Evolutionary conservation across 2,888 invertebrate species (phyloP).

Genomic region (Punctoribates punctum): DNA sequence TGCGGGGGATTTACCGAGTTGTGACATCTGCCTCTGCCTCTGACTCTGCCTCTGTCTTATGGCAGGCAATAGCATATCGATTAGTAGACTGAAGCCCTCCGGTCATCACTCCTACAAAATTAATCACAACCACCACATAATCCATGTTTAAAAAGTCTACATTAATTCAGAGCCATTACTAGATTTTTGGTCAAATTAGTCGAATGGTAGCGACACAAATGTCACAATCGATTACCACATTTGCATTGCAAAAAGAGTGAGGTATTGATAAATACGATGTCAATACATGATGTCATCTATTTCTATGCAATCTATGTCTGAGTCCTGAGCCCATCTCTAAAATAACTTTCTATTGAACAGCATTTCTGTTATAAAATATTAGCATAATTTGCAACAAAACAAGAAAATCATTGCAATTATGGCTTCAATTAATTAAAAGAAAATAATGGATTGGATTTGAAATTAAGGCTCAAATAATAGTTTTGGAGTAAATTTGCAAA

Average conservation of each 20-base stretch:
- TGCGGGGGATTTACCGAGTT: not conserved
- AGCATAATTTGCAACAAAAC: too few species aligned
- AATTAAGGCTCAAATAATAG: too few species aligned
- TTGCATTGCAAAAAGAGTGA: not conserved
- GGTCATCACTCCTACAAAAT: not conserved
- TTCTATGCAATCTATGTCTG: too few species aligned
- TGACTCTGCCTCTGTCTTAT: not conserved
- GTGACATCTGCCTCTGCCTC: not conserved
- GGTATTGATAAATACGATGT: too few species aligned
- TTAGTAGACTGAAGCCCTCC: not conserved
- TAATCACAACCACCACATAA: not conserved
- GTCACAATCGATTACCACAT: not conserved
- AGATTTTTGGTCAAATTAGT: not conserved
- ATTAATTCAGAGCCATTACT: not conserved
- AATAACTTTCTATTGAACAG: too few species aligned
- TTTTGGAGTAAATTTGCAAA: too few species aligned
- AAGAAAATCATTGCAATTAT: too few species aligned
- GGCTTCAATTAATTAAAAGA: too few species aligned
- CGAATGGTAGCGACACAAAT: not conserved
- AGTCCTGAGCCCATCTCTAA: too few species aligned
- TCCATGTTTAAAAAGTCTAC: not conserved
- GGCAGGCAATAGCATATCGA: not conserved
- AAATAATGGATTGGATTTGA: too few species aligned
- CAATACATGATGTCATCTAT: too few species aligned
- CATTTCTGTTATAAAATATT: too few species aligned